phyloP scores from a whole-genome alignment of 2,113 vertebrate genomes.

The Scopus umbretta region DNA sequence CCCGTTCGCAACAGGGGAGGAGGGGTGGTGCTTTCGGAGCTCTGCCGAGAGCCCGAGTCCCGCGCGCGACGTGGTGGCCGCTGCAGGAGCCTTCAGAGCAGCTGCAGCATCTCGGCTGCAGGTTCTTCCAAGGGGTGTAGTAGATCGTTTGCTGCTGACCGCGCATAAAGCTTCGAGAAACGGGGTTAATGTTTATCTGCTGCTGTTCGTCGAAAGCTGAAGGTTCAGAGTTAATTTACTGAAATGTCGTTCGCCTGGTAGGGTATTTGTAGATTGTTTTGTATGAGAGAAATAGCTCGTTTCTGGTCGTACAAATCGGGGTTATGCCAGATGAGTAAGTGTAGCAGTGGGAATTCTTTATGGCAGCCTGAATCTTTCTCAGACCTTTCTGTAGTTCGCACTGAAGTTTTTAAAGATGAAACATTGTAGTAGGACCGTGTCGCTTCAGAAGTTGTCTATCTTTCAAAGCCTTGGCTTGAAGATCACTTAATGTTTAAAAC shows the following conservation, averaged over 20 bases:
- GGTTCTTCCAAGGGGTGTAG: fast-evolving
- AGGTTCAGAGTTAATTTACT: not conserved
- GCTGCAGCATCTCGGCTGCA: fast-evolving
- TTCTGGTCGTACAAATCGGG: not conserved
- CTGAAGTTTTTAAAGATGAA: not conserved
- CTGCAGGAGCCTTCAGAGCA: not conserved
- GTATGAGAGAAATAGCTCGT: fast-evolving
- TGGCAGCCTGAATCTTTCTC: not conserved
- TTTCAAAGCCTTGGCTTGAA: not conserved
- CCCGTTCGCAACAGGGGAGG: fast-evolving
- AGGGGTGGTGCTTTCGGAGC: fast-evolving
- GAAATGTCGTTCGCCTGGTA: not conserved
- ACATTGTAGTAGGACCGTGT: fast-evolving
- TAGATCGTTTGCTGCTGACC: not conserved
- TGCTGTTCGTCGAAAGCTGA: fast-evolving
- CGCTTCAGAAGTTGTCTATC: fast-evolving
- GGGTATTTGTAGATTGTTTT: fast-evolving
- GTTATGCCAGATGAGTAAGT: fast-evolving
- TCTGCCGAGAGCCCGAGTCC: fast-evolving
- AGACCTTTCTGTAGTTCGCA: not conserved
- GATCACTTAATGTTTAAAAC: not conserved
- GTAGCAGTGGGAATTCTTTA: fast-evolving
- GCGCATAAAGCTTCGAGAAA: not conserved
- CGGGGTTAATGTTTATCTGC: not conserved
- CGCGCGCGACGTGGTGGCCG: fast-evolving